Evolutionary conservation across 2,888 invertebrate genomes (phyloP).

Genomic region (Tinea semifulvella): DNA sequence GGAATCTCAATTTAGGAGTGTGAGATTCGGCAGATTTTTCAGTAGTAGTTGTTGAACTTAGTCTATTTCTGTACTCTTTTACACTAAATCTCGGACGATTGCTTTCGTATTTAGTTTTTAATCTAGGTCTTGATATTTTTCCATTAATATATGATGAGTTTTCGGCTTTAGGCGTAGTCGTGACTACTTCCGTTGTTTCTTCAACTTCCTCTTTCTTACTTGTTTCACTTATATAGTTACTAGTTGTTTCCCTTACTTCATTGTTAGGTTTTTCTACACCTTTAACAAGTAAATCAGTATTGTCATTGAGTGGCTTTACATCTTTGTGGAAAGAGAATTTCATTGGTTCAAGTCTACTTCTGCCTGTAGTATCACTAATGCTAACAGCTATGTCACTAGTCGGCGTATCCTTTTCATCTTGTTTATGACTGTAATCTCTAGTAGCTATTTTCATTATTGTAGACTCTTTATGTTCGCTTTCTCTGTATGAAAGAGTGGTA

Average conservation of each 20-base stretch:
- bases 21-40: conserved; percentile 38
- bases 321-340: conserved; percentile 58
- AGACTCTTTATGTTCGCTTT: conserved; percentile 48
- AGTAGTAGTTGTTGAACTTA: conserved; percentile 65
- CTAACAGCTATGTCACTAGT: conserved; percentile 57
- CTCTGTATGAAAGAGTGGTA: conserved; percentile 36
- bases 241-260: conserved; percentile 20
- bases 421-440: conserved; percentile 56
- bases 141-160: conserved; percentile 32
- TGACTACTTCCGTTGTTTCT: conserved; percentile 29
- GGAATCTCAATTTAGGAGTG: conserved; percentile 50
- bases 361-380: conserved; percentile 36
- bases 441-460: conserved; percentile 62
- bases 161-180: conserved; percentile 37
- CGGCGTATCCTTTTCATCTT: conserved; percentile 62
- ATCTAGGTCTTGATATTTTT: conserved; percentile 41
- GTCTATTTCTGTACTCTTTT: conserved; percentile 76
- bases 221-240: background rate
- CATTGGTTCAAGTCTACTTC: conserved; percentile 26
- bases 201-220: conserved; percentile 17
- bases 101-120: conserved; percentile 64
- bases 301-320: conserved; percentile 50
- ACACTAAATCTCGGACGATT: conserved; percentile 79
- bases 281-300: conserved; percentile 18
- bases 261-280: conserved; percentile 18